Evolutionary conservation across 2,888 invertebrate species (phyloP), one percentile per base, ranked within the genome.

Genomic region (Drosophila birchii): DNA sequence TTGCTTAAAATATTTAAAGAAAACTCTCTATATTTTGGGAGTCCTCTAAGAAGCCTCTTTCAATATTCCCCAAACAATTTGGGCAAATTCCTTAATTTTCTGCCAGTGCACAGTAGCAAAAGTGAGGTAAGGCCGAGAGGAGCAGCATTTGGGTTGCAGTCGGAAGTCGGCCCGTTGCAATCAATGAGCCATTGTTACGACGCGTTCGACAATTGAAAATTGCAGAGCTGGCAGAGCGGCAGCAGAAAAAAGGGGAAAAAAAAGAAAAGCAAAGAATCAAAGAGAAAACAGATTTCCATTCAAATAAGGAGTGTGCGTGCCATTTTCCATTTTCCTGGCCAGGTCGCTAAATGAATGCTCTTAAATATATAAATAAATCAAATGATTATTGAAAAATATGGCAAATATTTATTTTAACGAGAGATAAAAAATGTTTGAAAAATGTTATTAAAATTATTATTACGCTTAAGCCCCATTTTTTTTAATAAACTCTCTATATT

Each of bases 191-290:
- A 83, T 83, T 83, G 83, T 83, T 83, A 75, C 67, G 62, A 55
- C 74, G 85, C 87, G 80, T 83, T 85, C 82, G 61, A 79, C 87
- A 84, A 86, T 86, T 82, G 87, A 63, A 70, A 81, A 84, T 81
- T 81, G 81, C 66, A 76, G 61, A 69, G 51, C 29, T 44, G 53
- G 45, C 71, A 69, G 18, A 32, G 14, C 23, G 36, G 8, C n/a
- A 8, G 16, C 7, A 23, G 3, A 44, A 5, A 61, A 36, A 49
- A 41, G 12, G 11, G 34, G 34, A 41, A 12, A 49, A 36, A 5
- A 14, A n/a, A 20, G 11, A 12, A 43, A 51, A n/a, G 11, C 9
- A 34, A 47, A 38, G 12, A 66, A 18, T 23, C 32, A 39, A 18
- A 23, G 38, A 39, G 55, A 26, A 26, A 55, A 38, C 34, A 55